Evolutionary conservation across 2,888 invertebrate species (phyloP).

Genomic region (Charanyca ferruginea): DNA sequence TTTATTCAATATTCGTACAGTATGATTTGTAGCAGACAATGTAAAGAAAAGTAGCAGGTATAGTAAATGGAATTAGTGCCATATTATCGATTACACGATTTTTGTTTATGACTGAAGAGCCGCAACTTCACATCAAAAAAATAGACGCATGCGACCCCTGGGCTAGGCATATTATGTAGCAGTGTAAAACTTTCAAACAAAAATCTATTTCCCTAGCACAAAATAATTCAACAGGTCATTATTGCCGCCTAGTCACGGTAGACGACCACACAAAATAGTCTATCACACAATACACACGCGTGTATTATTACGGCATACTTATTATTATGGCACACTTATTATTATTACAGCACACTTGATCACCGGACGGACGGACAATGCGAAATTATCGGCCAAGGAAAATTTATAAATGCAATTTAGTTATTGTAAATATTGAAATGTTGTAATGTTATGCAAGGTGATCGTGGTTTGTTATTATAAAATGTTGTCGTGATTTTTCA

Average conservation of each 20-base stretch:
- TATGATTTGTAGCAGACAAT: too few relatives aligned
- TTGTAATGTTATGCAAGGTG: neutral
- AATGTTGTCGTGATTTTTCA: too few relatives aligned
- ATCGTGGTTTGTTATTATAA: conserved; percentile 5
- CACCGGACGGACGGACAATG: conserved; percentile 25
- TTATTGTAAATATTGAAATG: conserved; percentile 13
- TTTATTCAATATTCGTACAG: too few relatives aligned
- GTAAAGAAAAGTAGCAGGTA: too few relatives aligned
- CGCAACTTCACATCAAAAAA: too few relatives aligned
- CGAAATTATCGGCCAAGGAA: conserved; percentile 32
- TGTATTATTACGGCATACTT: conserved; percentile 54
- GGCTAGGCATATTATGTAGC: too few relatives aligned
- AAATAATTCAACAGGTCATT: conserved; percentile 30
- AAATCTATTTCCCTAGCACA: conserved; percentile 3
- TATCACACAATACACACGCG: conserved; percentile 55
- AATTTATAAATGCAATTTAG: conserved; percentile 14
- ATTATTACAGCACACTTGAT: conserved; percentile 46
- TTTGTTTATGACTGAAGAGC: too few relatives aligned
- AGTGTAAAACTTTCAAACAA: neutral
- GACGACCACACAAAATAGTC: conserved; percentile 70
- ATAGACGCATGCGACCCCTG: too few relatives aligned
- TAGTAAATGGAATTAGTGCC: too few relatives aligned
- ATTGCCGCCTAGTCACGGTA: conserved; percentile 65
- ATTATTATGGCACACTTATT: conserved; percentile 38
- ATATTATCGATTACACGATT: too few relatives aligned